phyloP scores from a whole-genome alignment of 2,888 invertebrate genomes.

The Diplolepis rosae region DNA sequence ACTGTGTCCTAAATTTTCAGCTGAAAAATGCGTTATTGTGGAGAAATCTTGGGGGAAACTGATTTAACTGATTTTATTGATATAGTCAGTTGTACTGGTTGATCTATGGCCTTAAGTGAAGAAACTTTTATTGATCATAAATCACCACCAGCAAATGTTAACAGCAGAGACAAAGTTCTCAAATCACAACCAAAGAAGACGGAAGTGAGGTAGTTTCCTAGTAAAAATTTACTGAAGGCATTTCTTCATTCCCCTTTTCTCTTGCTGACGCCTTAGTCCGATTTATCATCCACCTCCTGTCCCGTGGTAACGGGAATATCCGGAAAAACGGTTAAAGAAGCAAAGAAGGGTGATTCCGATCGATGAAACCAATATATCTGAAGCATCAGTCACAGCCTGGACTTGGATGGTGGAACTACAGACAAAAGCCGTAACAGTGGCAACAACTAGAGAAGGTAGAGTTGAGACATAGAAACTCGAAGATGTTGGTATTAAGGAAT shows the following conservation, averaged over 20 bases:
- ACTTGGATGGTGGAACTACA: conserved; percentile 33
- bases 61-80: too few species aligned
- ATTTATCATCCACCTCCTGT: conserved; percentile 7
- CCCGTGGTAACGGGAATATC: background rate
- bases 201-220: background rate
- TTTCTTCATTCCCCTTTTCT: background rate
- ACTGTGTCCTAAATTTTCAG: too few species aligned
- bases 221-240: conserved; percentile 13
- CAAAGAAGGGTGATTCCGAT: conserved; percentile 53
- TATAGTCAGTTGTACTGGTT: too few species aligned
- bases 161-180: background rate
- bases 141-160: conserved; percentile 3
- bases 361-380: conserved; percentile 65
- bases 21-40: too few species aligned
- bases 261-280: background rate
- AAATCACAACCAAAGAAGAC: background rate
- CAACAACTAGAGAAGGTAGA: conserved; percentile 22
- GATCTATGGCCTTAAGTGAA: too few species aligned
- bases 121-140: conserved; percentile 8
- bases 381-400: conserved; percentile 56
- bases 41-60: too few species aligned
- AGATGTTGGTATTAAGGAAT: conserved; percentile 60
- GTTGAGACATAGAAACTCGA: conserved; percentile 6
- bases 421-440: conserved; percentile 42
- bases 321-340: background rate